phyloP scores from a whole-genome alignment of 2,888 invertebrate genomes.

The Exephanes ischioxanthus region DNA sequence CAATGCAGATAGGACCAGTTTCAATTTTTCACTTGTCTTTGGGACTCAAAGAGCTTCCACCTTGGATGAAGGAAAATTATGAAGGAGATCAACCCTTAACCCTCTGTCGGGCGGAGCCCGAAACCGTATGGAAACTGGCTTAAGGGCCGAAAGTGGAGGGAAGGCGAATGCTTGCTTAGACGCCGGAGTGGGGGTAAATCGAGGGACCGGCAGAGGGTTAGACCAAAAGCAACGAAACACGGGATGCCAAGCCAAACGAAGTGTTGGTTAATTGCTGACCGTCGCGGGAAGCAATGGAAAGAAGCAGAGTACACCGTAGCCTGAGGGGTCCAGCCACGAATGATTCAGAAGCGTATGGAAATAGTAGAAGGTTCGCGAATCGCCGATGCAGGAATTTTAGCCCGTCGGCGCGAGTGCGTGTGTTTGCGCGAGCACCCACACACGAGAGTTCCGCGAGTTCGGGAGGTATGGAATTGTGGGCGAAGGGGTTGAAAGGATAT shows the following conservation, averaged over 20 bases:
- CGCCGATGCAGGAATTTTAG: constrained; percentile 74
- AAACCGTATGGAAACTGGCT: background rate
- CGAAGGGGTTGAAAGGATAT: constrained; percentile 57
- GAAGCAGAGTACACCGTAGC: constrained; percentile 22
- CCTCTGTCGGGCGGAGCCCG: background rate
- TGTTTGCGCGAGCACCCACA: constrained; percentile 65
- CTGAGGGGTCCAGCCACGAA: constrained; percentile 34
- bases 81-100: background rate
- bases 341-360: constrained; percentile 14
- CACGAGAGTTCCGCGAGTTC: constrained; percentile 43
- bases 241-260: background rate
- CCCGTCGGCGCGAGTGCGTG: constrained; percentile 66
- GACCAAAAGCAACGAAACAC: background rate
- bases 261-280: constrained; percentile 30
- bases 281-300: constrained; percentile 16
- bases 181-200: background rate
- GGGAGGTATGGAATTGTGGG: constrained; percentile 14
- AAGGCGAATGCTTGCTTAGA: constrained; percentile 51
- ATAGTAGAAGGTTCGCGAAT: constrained; percentile 57
- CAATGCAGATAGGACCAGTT: background rate
- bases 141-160: background rate
- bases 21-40: background rate
- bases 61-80: background rate
- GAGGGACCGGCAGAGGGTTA: constrained; percentile 78
- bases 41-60: background rate